phyloP scores from a whole-genome alignment of 2,797 vertebrate genomes.

The Rhabdomys pumilio region DNA sequence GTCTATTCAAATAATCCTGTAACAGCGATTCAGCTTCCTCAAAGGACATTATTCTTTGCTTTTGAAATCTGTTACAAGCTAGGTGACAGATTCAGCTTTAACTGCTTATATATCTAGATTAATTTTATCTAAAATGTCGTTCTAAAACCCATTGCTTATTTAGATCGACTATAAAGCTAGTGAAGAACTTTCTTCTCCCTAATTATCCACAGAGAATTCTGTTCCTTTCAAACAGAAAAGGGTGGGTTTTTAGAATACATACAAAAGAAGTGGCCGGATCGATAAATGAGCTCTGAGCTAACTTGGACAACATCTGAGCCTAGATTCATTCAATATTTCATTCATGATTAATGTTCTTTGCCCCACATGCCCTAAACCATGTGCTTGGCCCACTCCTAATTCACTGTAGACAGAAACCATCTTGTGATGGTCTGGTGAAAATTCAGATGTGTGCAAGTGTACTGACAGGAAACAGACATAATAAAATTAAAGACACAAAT shows the following conservation, averaged over 20 bases:
- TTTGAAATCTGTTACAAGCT: conserved; percentile 65
- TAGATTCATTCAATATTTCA: conserved; percentile 44
- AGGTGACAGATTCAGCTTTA: conserved; percentile 67
- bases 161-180: conserved; percentile 57
- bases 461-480: not conserved
- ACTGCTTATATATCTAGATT: conserved; percentile 60
- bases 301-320: conserved; percentile 2
- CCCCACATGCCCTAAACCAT: not conserved
- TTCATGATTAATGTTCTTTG: conserved; percentile 31
- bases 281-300: conserved; percentile 52
- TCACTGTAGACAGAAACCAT: conserved; percentile 53
- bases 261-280: conserved; percentile 58
- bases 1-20: conserved; percentile 65
- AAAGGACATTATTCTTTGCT: conserved; percentile 2
- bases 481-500: conserved; percentile 43
- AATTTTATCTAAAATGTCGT: conserved; percentile 64
- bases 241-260: conserved; percentile 23
- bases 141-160: conserved; percentile 67
- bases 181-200: conserved; percentile 45
- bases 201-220: conserved; percentile 50
- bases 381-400: not conserved
- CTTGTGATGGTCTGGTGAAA: conserved; percentile 46
- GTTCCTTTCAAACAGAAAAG: conserved; percentile 42
- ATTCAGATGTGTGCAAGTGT: conserved; percentile 10
- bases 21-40: conserved; percentile 48